phyloP scores from a whole-genome alignment of 2,113 vertebrate species.

The Irena cyanogastra region DNA sequence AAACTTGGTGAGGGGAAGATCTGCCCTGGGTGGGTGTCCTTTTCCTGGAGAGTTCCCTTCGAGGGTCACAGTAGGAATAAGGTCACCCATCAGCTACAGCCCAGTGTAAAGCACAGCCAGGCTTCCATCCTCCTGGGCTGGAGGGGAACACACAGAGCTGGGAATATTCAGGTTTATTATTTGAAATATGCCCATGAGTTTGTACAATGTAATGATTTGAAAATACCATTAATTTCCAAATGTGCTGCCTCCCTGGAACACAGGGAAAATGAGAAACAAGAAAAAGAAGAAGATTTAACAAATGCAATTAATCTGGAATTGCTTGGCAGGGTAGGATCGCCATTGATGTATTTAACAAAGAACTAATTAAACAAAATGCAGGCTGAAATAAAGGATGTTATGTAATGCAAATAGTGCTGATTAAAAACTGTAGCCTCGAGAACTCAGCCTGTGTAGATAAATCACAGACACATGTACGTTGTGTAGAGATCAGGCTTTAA shows the following conservation, averaged over 20 bases:
- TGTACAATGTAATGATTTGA: background rate
- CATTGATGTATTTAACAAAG: conserved; percentile 33
- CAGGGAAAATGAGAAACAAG: background rate
- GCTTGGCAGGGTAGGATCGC: background rate
- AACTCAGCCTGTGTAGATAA: background rate
- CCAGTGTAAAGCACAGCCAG: background rate
- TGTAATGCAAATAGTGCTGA: background rate
- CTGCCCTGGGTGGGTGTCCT: background rate
- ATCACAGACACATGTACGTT: background rate
- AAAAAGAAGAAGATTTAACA: background rate
- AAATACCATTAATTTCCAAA: conserved; percentile 1
- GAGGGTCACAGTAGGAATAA: background rate
- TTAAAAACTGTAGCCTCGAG: background rate
- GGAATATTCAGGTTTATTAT: background rate
- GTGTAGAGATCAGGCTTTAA: background rate
- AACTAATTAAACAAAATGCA: conserved; percentile 21
- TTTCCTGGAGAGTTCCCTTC: background rate
- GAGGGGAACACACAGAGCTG: background rate
- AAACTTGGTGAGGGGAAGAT: background rate
- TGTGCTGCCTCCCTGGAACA: background rate
- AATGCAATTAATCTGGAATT: conserved; percentile 30
- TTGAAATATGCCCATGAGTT: background rate
- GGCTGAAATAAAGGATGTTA: background rate
- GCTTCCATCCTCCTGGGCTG: background rate
- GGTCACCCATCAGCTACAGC: accelerated